Evolutionary conservation across 2,888 invertebrate species (phyloP).

Genomic region (Polydesmus complanatus): DNA sequence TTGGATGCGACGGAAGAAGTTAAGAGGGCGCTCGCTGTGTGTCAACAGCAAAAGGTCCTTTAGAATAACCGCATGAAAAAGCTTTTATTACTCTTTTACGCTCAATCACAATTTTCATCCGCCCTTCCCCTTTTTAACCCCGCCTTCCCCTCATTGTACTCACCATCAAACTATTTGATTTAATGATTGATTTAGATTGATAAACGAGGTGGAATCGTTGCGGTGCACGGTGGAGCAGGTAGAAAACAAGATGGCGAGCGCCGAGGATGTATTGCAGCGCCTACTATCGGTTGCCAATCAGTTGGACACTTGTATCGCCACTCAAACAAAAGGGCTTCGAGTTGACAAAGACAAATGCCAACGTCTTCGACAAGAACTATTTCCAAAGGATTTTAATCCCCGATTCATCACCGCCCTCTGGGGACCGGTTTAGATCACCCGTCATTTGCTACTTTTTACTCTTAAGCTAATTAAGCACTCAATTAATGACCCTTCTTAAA

Average conservation of each 20-base stretch:
- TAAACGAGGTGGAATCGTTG: background rate
- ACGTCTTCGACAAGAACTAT: background rate
- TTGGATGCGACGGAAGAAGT: background rate
- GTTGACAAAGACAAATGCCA: background rate
- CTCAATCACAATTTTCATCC: background rate
- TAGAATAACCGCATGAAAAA: background rate
- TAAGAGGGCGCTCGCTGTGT: background rate
- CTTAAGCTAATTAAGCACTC: background rate
- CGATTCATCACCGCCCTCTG: background rate
- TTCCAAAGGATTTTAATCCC: background rate
- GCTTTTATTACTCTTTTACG: background rate
- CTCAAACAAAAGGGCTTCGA: background rate
- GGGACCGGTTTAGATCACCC: background rate
- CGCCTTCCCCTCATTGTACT: too few relatives aligned
- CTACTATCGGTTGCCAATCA: background rate
- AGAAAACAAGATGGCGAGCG: background rate
- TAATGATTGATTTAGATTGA: background rate
- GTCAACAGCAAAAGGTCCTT: background rate
- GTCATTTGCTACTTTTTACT: too few relatives aligned
- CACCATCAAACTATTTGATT: too few relatives aligned
- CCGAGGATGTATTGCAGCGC: background rate
- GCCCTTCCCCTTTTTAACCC: background rate
- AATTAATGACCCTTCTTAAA: background rate
- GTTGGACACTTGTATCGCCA: background rate
- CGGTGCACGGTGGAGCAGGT: background rate